Evolutionary conservation across 2,888 invertebrate genomes (phyloP), one percentile per base, ranked within the genome.

Genomic region (Polydrusus cervinus): DNA sequence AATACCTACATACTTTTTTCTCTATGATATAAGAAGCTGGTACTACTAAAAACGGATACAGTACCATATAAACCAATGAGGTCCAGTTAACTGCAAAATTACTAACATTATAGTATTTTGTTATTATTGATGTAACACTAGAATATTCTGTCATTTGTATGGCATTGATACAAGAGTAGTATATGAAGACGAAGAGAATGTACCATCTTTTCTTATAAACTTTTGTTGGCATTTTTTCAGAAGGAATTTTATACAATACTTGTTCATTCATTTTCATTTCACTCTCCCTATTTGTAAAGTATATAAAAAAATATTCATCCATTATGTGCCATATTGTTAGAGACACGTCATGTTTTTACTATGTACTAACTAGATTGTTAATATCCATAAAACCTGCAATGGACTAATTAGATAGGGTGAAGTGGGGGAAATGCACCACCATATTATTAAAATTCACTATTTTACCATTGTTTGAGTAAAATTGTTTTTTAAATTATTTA

Each of bases 121-220:
- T 90, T 51, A 97, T 90, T 71, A 96, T 91, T 85, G 96, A 94
- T 80, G 93, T 92, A 78, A 98, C 97, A 84, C 97, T 97, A 84
- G 95, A 94, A 89, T 96, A 96, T 88, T 98, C 95, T 82, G 97
- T 94, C 98, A 98, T 98, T 87, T 98, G 98, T 89, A 96, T 93
- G 62, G 96, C 92, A 86, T 97, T 98, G 72, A 94, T 93, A 71
- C 95, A 93, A 13, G 97, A 97, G 86, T 95, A 95, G 60, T 95
- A 85, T 13, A 95, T 93, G 87, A 97, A 98, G 80, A 97, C 91
- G 68, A 90, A 87, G 79, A 98, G 88, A 82, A 97, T 93, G 75
- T 94, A 86, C 95, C 96, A 98, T 88, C 97, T 89, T 79, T 92
- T 89, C 66, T 89, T 91, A 86, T 92, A 95, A 18, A 38, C 18